A percentile compares a stretch with the other conserved stretches of the same genome.
Evolutionary conservation across 2,797 vertebrate genomes (phyloP).

Genomic region (Chelidonichthys spinosus): DNA sequence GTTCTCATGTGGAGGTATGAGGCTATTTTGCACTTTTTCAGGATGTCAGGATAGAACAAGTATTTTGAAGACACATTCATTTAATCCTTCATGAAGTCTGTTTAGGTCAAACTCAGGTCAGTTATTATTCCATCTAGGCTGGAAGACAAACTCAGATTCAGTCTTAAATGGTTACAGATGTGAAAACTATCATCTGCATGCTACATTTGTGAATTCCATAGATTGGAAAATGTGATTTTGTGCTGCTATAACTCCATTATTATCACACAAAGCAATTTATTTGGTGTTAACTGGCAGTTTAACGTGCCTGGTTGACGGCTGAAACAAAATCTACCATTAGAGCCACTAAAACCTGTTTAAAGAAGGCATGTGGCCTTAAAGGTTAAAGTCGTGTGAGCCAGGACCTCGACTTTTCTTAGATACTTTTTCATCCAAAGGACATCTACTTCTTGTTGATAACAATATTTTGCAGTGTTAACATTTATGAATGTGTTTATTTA

Average conservation of each 20-base stretch:
- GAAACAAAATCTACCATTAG: background rate
- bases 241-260: slow-evolving; percentile 15
- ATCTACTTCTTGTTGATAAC: slow-evolving; percentile 5
- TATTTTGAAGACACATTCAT: background rate
- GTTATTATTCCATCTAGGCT: background rate
- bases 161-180: slow-evolving; percentile 21
- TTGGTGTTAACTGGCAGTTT: background rate
- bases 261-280: background rate
- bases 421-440: background rate
- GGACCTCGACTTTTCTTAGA: background rate
- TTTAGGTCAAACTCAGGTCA: slow-evolving; percentile 20
- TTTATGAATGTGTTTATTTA: slow-evolving; percentile 11
- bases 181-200: background rate
- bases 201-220: background rate
- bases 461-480: slow-evolving; percentile 35
- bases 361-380: background rate
- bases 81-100: background rate
- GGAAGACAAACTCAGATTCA: background rate
- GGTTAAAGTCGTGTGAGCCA: background rate
- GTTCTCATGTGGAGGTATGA: slow-evolving; percentile 25
- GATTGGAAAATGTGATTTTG: slow-evolving; percentile 12
- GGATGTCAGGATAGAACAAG: background rate
- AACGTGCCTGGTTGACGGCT: background rate
- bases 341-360: slow-evolving; percentile 16
- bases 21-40: slow-evolving; percentile 43